These are phyloP conservation scores for Burhinus oedicnemus DNA, from an alignment of 2,113 vertebrate species.

Conservation along the genomic window DNA sequence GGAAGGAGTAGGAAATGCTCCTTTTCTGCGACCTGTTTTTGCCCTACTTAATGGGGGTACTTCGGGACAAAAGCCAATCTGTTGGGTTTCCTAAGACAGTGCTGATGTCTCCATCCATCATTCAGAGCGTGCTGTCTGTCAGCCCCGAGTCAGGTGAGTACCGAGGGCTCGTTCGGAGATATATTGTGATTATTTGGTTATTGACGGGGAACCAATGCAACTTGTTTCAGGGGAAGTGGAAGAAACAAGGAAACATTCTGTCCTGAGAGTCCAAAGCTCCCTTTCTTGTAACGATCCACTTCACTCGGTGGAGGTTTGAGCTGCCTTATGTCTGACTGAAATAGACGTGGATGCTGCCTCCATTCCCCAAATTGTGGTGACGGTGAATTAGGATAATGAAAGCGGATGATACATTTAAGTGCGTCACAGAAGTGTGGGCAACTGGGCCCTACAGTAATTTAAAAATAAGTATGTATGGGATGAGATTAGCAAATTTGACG, in stretches of 20 bases:
- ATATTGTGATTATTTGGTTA: fast-evolving
- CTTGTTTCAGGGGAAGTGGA: background rate
- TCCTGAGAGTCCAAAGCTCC: background rate
- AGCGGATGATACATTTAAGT: slow-evolving; percentile 36
- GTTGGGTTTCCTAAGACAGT: background rate
- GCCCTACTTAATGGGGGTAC: background rate
- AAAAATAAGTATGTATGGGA: slow-evolving; percentile 54
- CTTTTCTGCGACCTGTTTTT: background rate
- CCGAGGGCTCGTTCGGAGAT: background rate
- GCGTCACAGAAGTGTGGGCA: slow-evolving; percentile 55
- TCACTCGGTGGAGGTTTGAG: background rate
- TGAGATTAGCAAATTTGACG: slow-evolving; percentile 49
- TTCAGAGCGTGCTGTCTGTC: background rate
- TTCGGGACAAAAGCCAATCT: background rate
- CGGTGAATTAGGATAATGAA: background rate
- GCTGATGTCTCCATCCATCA: background rate
- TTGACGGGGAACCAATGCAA: background rate
- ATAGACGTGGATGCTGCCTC: background rate
- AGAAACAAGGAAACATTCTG: background rate
- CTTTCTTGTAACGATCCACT: background rate
- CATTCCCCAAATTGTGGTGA: background rate
- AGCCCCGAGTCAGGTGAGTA: background rate
- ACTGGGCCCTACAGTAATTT: slow-evolving; percentile 44
- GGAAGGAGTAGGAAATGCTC: background rate
- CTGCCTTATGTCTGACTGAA: background rate